phyloP scores from a whole-genome alignment of 2,888 invertebrate species.

The Gryllus longicercus region DNA sequence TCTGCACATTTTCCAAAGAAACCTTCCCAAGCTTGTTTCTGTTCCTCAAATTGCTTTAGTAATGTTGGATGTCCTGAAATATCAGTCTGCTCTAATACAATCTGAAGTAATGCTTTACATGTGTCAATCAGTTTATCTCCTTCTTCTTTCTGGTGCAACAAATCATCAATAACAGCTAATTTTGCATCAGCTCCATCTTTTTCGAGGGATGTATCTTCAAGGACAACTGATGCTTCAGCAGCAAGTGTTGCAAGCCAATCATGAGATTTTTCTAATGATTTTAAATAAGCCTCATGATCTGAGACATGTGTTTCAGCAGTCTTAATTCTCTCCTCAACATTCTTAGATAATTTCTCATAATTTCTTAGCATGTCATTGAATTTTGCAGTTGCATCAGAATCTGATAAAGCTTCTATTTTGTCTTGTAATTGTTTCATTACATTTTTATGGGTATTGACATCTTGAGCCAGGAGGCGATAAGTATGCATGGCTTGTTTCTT shows the following conservation, averaged over 20 bases:
- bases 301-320: constrained; percentile 67
- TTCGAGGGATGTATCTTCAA: constrained; percentile 75
- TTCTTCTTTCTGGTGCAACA: constrained; percentile 67
- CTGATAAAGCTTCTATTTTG: constrained; percentile 73
- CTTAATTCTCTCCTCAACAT: constrained; percentile 64
- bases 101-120: constrained; percentile 67
- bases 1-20: constrained; percentile 69
- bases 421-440: constrained; percentile 80
- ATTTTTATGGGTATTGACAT: constrained; percentile 79
- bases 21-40: constrained; percentile 69
- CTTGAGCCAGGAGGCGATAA: constrained; percentile 76
- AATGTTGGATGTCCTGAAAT: constrained; percentile 71
- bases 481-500: constrained; percentile 84
- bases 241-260: constrained; percentile 78
- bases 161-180: constrained; percentile 68
- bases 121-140: constrained; percentile 68
- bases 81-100: constrained; percentile 73
- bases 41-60: constrained; percentile 68
- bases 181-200: constrained; percentile 75
- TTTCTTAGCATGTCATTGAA: constrained; percentile 68
- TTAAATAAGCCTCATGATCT: constrained; percentile 79
- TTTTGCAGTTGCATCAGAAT: constrained; percentile 73
- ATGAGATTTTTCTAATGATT: constrained; percentile 75
- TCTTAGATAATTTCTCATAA: constrained; percentile 65
- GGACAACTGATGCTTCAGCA: constrained; percentile 71